These are phyloP conservation scores for Cotesia chilonis DNA, from an alignment of 1,140 invertebrate species.

Conservation along the genomic window DNA sequence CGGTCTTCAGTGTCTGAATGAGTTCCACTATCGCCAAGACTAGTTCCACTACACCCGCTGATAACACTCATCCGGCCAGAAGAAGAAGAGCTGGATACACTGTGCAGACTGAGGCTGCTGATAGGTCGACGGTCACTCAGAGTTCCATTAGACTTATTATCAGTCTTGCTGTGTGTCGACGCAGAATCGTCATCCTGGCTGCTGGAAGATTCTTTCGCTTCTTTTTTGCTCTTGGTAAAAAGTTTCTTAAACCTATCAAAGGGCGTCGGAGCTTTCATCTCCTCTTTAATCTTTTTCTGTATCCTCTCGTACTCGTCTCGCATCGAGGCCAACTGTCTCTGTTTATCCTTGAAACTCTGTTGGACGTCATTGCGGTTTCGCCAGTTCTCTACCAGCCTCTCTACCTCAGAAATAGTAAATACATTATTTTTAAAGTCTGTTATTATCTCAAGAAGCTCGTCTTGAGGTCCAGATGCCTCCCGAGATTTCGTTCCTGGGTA, in stretches of 20 bases:
- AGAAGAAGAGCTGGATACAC: constrained; percentile 77
- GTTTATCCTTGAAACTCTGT: constrained; percentile 84
- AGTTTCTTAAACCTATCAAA: constrained; percentile 81
- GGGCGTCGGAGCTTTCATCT: constrained; percentile 77
- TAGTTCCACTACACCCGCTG: constrained; percentile 77
- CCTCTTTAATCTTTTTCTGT: constrained; percentile 77
- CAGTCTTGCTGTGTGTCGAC: constrained; percentile 46
- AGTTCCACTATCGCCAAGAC: constrained; percentile 82
- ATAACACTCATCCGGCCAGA: constrained; percentile 81
- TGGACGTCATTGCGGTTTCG: constrained; percentile 85
- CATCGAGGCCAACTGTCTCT: constrained; percentile 81
- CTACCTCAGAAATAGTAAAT: constrained; percentile 83
- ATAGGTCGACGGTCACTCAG: constrained; percentile 69
- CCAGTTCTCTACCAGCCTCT: constrained; percentile 86
- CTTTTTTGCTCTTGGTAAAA: constrained; percentile 74
- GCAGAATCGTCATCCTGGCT: constrained; percentile 42
- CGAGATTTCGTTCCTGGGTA: constrained; percentile 48
- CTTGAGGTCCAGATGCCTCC: constrained; percentile 67
- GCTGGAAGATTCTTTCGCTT: constrained; percentile 49
- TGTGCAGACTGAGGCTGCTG: constrained; percentile 78
- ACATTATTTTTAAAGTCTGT: constrained; percentile 91
- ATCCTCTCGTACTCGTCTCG: constrained; percentile 82
- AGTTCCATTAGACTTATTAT: constrained; percentile 46
- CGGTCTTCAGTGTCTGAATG: constrained; percentile 84
- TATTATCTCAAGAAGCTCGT: constrained; percentile 85